Evolutionary conservation across 2,888 invertebrate species (phyloP), one percentile per base, ranked within the genome.

Genomic region (Lepidocyrtinus sp.): DNA sequence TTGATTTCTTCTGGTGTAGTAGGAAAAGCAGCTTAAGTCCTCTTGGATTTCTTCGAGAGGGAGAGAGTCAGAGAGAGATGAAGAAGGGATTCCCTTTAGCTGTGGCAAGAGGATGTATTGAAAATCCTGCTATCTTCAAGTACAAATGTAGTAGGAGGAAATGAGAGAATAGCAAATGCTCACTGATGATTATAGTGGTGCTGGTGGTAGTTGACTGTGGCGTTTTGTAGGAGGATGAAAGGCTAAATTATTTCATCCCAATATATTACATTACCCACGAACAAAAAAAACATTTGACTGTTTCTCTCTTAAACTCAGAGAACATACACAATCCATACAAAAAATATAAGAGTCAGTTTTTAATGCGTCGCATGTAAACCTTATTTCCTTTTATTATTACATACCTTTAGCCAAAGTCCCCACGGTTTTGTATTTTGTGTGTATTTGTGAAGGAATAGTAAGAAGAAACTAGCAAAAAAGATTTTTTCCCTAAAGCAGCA

Each of bases 1-100:
- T 72, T 62, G 69, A 78, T 67, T 78, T 78, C 67, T 70, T 76
- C 63, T 55, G 70, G 64, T 63, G 73, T 64, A 65, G 65, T 71
- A 55, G 59, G 22, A 59, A 76, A 71, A 71, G 70, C 64, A 71
- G 76, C 76, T 71, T 76, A 76, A 76, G 59, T 64, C 65, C 46
- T 75, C 65, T 63, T 22, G 76, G 76, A 76, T 76, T 76, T 59
- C 59, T 59, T 71, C 15, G 76, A 63, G 64, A 64, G 45, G 64
- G 64, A 50, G 19, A 55, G 75, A n/a, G n/a, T n/a, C n/a, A n/a
- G n/a, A 59, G 50, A 12, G 15, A 50, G 50, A 69, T 25, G 68
- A 21, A 55, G 69, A 69, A 71, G 71, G n/a, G 55, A 67, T 19
- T 17, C 36, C 46, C 27, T 26, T 27, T 59, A 5, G 50, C 50